These are phyloP conservation scores for Limnephilus lunatus DNA, from an alignment of 2,888 invertebrate genomes.

Conservation along the genomic window DNA sequence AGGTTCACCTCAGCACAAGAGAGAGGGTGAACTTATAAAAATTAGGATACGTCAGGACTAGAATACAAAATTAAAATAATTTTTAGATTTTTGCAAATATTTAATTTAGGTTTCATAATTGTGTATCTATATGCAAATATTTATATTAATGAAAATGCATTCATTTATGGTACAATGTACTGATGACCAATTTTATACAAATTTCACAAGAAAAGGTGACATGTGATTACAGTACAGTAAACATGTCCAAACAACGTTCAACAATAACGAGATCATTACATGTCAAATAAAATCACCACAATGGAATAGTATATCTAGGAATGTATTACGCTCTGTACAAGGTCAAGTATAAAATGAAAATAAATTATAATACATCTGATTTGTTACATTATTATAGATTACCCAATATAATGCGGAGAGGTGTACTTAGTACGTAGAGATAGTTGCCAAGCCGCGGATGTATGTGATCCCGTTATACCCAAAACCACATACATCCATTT, in stretches of 20 bases:
- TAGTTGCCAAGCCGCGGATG: conserved; percentile 5
- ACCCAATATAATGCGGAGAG: conserved; percentile 47
- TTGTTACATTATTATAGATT: conserved; percentile 54
- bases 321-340: conserved; percentile 62
- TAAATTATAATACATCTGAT: conserved; percentile 55
- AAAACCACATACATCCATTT: conserved; percentile 58
- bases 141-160: conserved; percentile 73
- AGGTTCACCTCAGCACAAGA: neutral
- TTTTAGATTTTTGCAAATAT: conserved; percentile 79
- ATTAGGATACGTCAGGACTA: neutral
- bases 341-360: conserved; percentile 59
- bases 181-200: conserved; percentile 63
- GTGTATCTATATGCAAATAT: conserved; percentile 75
- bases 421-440: conserved; percentile 61
- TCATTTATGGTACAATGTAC: conserved; percentile 65
- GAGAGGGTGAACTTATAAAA: neutral
- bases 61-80: conserved; percentile 72
- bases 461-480: conserved; percentile 50
- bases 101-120: conserved; percentile 78
- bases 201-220: conserved; percentile 62
- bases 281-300: conserved; percentile 54
- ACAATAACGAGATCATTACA: conserved; percentile 64
- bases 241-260: conserved; percentile 62
- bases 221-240: conserved; percentile 49
- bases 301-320: conserved; percentile 47